phyloP scores from a whole-genome alignment of 2,888 invertebrate species.

The Iphiclides podalirius region DNA sequence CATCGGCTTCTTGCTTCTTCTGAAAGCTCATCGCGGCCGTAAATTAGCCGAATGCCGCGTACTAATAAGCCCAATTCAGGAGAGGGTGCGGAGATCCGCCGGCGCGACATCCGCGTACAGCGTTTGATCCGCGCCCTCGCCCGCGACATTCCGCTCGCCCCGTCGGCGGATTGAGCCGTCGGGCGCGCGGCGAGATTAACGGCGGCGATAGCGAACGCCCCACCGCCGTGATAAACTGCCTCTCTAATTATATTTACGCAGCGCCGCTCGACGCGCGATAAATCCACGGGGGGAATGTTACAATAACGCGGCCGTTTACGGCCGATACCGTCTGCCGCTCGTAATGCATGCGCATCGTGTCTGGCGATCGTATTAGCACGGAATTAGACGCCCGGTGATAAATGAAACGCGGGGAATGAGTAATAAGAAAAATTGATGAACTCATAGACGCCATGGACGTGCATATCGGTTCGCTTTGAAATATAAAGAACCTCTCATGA shows the following conservation, averaged over 20 bases:
- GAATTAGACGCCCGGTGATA: conserved; percentile 42
- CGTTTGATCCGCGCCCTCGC: conserved; percentile 41
- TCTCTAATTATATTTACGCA: conserved; percentile 79
- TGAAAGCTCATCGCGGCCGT: too few species aligned
- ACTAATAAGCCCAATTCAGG: too few species aligned
- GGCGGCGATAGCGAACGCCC: conserved; percentile 68
- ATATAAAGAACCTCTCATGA: too few species aligned
- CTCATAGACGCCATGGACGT: too few species aligned
- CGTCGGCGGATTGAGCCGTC: conserved; percentile 65
- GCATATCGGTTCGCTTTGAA: too few species aligned
- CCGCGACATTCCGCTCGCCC: conserved; percentile 54
- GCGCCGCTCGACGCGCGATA: conserved; percentile 69
- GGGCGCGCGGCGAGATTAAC: conserved; percentile 67
- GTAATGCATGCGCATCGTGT: too few species aligned
- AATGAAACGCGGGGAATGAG: background rate
- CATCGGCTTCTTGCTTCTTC: too few species aligned
- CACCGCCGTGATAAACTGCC: conserved; percentile 77
- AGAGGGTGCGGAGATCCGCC: conserved; percentile 29
- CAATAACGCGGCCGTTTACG: conserved; percentile 61
- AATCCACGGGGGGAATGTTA: conserved; percentile 63
- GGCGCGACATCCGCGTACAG: conserved; percentile 24
- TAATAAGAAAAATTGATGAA: conserved; percentile 9
- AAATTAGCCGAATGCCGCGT: too few species aligned
- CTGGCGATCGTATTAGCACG: conserved; percentile 51
- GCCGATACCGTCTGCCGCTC: conserved; percentile 45